A percentile compares a stretch with the other conserved stretches of the same genome.
Conservation (phyloP, 1,140 invertebrate genomes). For the Drosophila parvula region DNA sequence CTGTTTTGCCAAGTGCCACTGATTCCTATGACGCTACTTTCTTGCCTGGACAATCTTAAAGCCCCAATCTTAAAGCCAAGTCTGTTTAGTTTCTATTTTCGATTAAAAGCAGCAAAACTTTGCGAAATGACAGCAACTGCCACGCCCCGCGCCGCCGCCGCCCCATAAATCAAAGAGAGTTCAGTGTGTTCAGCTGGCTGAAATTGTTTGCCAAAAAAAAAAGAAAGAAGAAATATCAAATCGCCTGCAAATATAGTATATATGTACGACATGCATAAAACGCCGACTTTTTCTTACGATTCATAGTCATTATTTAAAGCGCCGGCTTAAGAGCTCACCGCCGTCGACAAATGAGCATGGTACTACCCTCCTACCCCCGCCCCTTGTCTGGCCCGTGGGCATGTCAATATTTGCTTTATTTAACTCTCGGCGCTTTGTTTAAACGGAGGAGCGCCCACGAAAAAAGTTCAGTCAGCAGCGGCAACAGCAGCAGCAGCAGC, state of each 20-base stretch:
- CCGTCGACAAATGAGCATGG: slow-evolving; percentile 65
- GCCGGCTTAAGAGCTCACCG: slow-evolving; percentile 67
- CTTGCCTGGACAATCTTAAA: slow-evolving; percentile 66
- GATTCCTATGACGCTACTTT: slow-evolving; percentile 9
- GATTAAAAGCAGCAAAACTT: slow-evolving; percentile 31
- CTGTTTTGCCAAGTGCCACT: slow-evolving; percentile 8
- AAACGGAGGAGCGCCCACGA: slow-evolving; percentile 51
- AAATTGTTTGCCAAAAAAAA: slow-evolving; percentile 53
- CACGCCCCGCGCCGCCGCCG: slow-evolving; percentile 34
- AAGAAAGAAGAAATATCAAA: slow-evolving; percentile 43
- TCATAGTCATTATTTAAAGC: slow-evolving; percentile 78
- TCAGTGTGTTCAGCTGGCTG: slow-evolving; percentile 46
- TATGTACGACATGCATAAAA: slow-evolving; percentile 30
- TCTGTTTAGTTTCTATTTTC: slow-evolving; percentile 32
- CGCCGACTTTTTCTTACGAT: slow-evolving; percentile 55
- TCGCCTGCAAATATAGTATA: slow-evolving; percentile 49
- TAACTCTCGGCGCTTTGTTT: slow-evolving; percentile 72
- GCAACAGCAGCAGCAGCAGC: slow-evolving; percentile 23
- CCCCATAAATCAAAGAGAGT: slow-evolving; percentile 49
- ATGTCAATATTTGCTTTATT: slow-evolving; percentile 74
- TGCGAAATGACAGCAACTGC: slow-evolving; percentile 43
- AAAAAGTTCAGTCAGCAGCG: slow-evolving; percentile 44
- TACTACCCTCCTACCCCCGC: not conserved
- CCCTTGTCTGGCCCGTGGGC: slow-evolving; percentile 18
- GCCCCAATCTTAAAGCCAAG: slow-evolving; percentile 1